A percentile compares a stretch with the other conserved stretches of the same genome.
phyloP scores from a whole-genome alignment of 2,888 invertebrate genomes.

The Bedellia somnulentella region DNA sequence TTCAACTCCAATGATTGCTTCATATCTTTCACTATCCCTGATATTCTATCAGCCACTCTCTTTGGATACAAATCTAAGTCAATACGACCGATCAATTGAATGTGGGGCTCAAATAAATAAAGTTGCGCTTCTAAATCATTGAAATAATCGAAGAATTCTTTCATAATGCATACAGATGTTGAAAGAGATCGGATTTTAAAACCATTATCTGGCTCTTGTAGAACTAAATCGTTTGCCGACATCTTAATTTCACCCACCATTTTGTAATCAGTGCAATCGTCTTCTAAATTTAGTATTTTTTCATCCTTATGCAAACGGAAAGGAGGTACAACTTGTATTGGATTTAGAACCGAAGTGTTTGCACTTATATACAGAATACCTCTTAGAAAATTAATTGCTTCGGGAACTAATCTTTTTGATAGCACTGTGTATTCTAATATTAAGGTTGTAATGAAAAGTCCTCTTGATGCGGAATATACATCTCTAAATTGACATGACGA shows the following conservation, averaged over 20 bases:
- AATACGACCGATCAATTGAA: conserved; percentile 57
- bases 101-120: conserved; percentile 56
- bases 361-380: conserved; percentile 75
- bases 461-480: conserved; percentile 71
- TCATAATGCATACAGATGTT: conserved; percentile 56
- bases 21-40: conserved; percentile 41
- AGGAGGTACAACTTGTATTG: conserved; percentile 68
- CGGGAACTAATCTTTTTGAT: conserved; percentile 81
- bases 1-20: conserved; percentile 51
- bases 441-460: conserved; percentile 74
- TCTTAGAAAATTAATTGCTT: conserved; percentile 76
- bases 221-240: conserved; percentile 59
- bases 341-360: conserved; percentile 61
- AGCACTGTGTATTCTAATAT: conserved; percentile 76
- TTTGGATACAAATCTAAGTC: conserved; percentile 65
- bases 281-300: conserved; percentile 61
- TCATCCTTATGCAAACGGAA: conserved; percentile 61
- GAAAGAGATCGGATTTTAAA: conserved; percentile 67
- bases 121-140: conserved; percentile 37
- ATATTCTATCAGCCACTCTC: conserved; percentile 45
- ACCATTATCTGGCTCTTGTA: conserved; percentile 52
- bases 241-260: conserved; percentile 36
- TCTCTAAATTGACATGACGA: conserved; percentile 64
- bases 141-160: conserved; percentile 59
- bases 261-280: conserved; percentile 44